Base-by-base conservation (phyloP, 2,113 vertebrate genomes). In the Cebus imitator region DNA sequence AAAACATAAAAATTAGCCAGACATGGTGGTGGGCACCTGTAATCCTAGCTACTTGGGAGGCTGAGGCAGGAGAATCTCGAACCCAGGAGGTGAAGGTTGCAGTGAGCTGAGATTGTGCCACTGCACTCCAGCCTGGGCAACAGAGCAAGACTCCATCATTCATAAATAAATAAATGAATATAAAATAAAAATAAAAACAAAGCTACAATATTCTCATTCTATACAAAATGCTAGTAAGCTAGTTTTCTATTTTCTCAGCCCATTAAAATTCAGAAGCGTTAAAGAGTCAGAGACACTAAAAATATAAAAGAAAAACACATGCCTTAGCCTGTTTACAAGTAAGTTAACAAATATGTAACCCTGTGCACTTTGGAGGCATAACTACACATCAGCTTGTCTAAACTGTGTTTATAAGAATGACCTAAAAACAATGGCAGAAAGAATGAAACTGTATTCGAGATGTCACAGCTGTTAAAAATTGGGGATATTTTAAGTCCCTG, bases 391-490 rank as follows among this genome's bases (percentile, higher is more conserved):
- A 76, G 1, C 50, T 40, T 61, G n/a, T n/a, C n/a, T n/a, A n/a
- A n/a, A n/a, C n/a, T n/a, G 30, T 68, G 17, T 89, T 87, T 72
- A 21, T 68, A 83, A 93, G 52, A 85, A 50, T 96, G 55, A 94
- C 40, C 27, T 61, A 57, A 35, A 58, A 73, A 92, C 18, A 73
- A 20, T 87, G 35, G 14, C 48, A 52, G 27, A 87, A 87, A 79
- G n/a, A 70, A 27, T 37, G 30, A 73, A 92, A 43, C n/a, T 20
- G 5, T 75, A 90, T 75, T 87, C 2, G n/a, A 92, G 75, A 72
- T 80, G 35, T 17, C 70, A 84, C 13, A 32, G 35, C 52, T 50
- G 72, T 70, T 78, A 89, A 73, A 76, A 72, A 48, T 45, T 52
- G 35, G 70, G n/a, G 14, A 43, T 52, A 64, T 9, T 43, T 1